These are phyloP conservation scores for Drosophila paulistorum DNA, from an alignment of 1,140 invertebrate genomes.

Conservation along the genomic window DNA sequence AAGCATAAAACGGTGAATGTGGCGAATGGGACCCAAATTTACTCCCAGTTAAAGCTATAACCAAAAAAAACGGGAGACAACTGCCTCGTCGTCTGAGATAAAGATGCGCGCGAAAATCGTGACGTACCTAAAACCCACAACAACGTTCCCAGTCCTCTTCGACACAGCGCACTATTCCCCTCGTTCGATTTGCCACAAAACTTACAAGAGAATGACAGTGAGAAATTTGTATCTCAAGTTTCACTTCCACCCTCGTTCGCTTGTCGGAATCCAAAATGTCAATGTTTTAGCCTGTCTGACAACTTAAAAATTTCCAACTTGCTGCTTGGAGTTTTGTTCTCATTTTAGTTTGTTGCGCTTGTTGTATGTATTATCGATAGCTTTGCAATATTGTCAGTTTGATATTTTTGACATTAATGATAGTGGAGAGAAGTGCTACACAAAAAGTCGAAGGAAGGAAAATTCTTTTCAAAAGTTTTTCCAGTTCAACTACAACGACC, in stretches of 20 bases:
- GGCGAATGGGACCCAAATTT: not conserved
- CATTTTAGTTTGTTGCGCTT: slow-evolving; percentile 11
- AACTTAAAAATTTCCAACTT: slow-evolving; percentile 18
- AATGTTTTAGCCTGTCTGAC: slow-evolving; percentile 22
- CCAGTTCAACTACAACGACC: slow-evolving; percentile 36
- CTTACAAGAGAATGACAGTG: slow-evolving; percentile 59
- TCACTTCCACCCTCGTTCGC: slow-evolving; percentile 5
- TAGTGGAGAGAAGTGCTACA: slow-evolving; percentile 12
- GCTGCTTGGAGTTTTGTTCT: slow-evolving; percentile 12
- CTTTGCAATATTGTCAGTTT: slow-evolving; percentile 70
- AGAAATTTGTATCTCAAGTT: slow-evolving; percentile 52
- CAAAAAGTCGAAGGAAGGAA: not conserved
- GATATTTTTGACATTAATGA: slow-evolving; percentile 75
- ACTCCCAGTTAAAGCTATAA: not conserved
- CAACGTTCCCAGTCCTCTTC: slow-evolving; percentile 23
- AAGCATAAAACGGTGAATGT: slow-evolving; percentile 22
- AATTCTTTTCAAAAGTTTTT: slow-evolving; percentile 46
- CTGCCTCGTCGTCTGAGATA: slow-evolving; percentile 49
- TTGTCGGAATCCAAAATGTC: slow-evolving; percentile 45
- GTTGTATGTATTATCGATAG: slow-evolving; percentile 61
- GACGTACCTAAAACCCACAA: slow-evolving; percentile 51
- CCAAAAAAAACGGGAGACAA: not conserved
- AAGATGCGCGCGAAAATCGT: slow-evolving; percentile 77
- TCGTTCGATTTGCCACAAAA: slow-evolving; percentile 6
- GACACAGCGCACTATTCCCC: too few species aligned